These are phyloP conservation scores for Acanthopagrus latus DNA, from an alignment of 2,797 vertebrate species.

Conservation along the genomic window DNA sequence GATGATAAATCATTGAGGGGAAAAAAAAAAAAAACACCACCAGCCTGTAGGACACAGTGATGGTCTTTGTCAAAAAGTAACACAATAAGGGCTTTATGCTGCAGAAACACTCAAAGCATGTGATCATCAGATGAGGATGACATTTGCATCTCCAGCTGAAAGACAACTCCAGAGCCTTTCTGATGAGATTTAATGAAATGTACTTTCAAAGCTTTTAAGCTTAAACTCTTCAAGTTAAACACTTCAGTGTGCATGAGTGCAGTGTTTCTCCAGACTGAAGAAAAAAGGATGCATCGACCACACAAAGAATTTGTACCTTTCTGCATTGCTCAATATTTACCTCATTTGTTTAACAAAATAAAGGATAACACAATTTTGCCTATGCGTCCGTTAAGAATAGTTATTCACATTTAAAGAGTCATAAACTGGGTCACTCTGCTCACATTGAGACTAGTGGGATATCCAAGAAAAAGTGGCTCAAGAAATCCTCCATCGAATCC, in stretches of 20 bases:
- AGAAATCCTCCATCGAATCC: neutral
- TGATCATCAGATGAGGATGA: slow-evolving; percentile 14
- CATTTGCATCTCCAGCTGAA: neutral
- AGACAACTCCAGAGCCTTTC: neutral
- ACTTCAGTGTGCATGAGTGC: neutral
- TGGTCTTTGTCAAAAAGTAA: slow-evolving; percentile 23
- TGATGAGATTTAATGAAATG: neutral
- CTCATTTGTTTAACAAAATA: no score
- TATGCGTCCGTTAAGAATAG: no score
- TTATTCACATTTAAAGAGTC: neutral
- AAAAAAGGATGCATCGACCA: neutral
- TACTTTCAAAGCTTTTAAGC: neutral
- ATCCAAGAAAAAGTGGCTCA: neutral
- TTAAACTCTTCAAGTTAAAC: neutral
- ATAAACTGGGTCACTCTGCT: neutral
- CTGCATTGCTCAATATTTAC: neutral
- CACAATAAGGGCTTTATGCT: slow-evolving; percentile 24
- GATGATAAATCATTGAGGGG: neutral
- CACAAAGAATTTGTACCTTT: neutral
- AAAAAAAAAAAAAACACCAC: neutral
- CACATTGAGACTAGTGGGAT: no score
- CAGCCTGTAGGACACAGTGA: slow-evolving; percentile 4
- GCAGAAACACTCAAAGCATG: slow-evolving; percentile 8
- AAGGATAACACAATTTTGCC: no score
- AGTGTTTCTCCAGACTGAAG: neutral